Evolutionary conservation across 2,888 invertebrate genomes (phyloP), one percentile per base, ranked within the genome.

Genomic region (Oithona nana): DNA sequence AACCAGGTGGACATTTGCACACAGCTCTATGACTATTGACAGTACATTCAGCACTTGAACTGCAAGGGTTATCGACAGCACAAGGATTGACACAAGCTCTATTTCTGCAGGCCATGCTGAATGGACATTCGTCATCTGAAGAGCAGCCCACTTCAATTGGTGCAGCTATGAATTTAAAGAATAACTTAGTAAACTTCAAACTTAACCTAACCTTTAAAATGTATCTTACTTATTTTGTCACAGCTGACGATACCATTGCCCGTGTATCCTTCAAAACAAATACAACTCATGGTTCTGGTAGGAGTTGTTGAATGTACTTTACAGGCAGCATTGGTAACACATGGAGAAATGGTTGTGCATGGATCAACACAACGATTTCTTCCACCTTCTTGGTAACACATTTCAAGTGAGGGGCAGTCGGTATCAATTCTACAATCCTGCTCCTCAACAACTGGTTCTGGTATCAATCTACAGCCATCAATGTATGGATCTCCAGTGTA

Each of bases 301-400:
- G 90, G 90, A 66, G 89, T 74, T 0, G 88, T 87, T 70, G 89
- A 85, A 28, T 88, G 82, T 11, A 90, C 89, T 6, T 82, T 80
- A 71, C 92, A 92, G 67, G 83, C 79, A 0, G 90, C 88, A 65
- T 70, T 70, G 29, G 65, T 64, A 28, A 68, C 68, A 62, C 89
- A 90, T 1, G 86, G 87, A 66, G 85, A 84, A 29, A 82, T 80
- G 1, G 66, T 67, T 4, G 69, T 67, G 70, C 92, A 92, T 67
- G 83, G 81, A 1, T 83, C 80, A 6, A 75, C 71, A 71, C 90
- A 90, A 0, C 89, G 88, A 71, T 88, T 85, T 69, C 80, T 82
- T 70, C 90, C 90, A 66, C 77, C 76, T 55, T 83, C 83, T 69
- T 79, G 80, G 70, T 88, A 83, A 73, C 90, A 92, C 50, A 88